Base-by-base conservation (phyloP, 2,888 invertebrate genomes). In the Neoaliturus tenellus region DNA sequence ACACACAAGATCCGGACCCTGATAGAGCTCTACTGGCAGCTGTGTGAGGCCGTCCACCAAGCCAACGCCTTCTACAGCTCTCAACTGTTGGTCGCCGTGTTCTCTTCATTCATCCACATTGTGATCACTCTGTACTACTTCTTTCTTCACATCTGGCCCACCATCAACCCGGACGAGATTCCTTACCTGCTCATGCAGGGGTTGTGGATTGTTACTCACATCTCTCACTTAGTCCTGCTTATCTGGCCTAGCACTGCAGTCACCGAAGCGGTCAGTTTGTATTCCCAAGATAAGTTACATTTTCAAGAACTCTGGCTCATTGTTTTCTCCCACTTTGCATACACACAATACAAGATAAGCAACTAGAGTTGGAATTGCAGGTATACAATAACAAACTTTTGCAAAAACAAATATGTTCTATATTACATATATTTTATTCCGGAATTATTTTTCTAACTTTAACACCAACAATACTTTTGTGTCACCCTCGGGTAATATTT, bases 121-220 rank as follows among this genome's bases (percentile, higher is more conserved):
- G 39, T 75, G 28, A 48, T 75, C 75, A 44, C 75, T n/a, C 48
- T 41, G 20, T 75, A 75, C 39, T 75, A 75, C 48, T 28, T 75
- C 39, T 44, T 75, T 48, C 25, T 75, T 1, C 41, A 75, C 75
- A 44, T 75, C 20, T 71, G 35, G 71, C 71, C 71, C 0, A 71
- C 41, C 35, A 14, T 71, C 41, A n/a, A 71, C 71, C 23, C 3
- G 4, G n/a, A 71, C n/a, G 71, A 71, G 23, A 25, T 75, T 12
- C 44, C 75, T 25, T 75, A 75, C 48, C 31, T 75, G 28, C 14
- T 44, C 20, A 44, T 44, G 44, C 41, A 44, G 44, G 41, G 41
- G 2, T 6, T 75, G 25, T 75, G 75, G 75, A 41, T 48, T 10
- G 28, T 44, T 4, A 20, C 23, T 48, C 75, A 75, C 17, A 25